Evolutionary conservation across 2,113 vertebrate genomes (phyloP), one percentile per base, ranked within the genome.

Genomic region (Onychorhynchus coronatus): DNA sequence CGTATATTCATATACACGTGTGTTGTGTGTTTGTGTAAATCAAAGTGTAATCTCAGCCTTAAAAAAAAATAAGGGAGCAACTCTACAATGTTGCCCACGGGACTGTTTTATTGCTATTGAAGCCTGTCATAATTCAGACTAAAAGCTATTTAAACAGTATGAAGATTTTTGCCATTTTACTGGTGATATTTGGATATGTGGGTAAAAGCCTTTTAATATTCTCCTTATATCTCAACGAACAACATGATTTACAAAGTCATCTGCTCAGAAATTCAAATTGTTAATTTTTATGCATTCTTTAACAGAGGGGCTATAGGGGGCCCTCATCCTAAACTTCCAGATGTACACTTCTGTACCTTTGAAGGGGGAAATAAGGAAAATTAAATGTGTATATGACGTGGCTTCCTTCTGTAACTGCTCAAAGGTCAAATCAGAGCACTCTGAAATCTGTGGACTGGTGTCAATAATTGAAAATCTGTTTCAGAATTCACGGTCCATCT

Each of bases 1-100:
- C 0, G 0, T 14, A 9, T 5, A 30, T 50, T 68, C 53, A 41
- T 33, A 39, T 11, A 20, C 4, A 11, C 0, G 1, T 20, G 24
- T 27, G 17, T 8, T 11, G 1, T 15, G 15, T 24, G 15, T 53
- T 50, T 62, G 24, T 30, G 72, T 25, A 89, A 81, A 67, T 63
- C 44, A 21, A 88, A 83, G 25, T 20, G 49, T 35, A 20, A 39
- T 10, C 55, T 44, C 55, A 61, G 17, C 8, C n/a, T 61, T 61
- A 41, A 8, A 62, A 70, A 70, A 46, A 22, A 33, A 8, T 11
- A 68, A 14, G 6, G 8, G 6, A 41, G 14, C 6, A 68, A 11
- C n/a, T 76, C 58, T 23, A 65, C 37, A 79, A 5, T 20, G 50
- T 25, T 67, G 16, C 10, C 58, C n/a, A 52, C 37, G 31, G 22